Evolutionary conservation across 2,113 vertebrate genomes (phyloP).

Genomic region (Orthonyx spaldingii): DNA sequence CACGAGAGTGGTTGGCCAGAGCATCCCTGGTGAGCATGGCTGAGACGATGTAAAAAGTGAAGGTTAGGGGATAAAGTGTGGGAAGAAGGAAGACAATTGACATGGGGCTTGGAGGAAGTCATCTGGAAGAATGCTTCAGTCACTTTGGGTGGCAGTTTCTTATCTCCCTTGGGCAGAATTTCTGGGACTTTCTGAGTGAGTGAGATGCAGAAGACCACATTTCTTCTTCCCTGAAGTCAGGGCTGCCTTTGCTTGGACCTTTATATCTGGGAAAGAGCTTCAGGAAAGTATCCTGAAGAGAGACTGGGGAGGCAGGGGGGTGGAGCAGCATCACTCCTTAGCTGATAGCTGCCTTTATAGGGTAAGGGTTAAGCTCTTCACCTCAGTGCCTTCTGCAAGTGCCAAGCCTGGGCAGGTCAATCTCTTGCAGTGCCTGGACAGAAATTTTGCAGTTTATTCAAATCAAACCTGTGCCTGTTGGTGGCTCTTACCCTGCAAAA

Average conservation of each 20-base stretch:
- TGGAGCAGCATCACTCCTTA: not conserved
- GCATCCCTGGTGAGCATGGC: not conserved
- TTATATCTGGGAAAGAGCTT: not conserved
- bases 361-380: not conserved
- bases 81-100: not conserved
- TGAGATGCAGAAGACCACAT: not conserved
- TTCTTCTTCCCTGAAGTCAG: not conserved
- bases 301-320: rapidly evolving
- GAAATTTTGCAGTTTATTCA: not conserved
- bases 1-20: not conserved
- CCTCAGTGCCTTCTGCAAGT: not conserved
- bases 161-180: not conserved
- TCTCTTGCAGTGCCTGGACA: not conserved
- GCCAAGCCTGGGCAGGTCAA: not conserved
- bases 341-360: not conserved
- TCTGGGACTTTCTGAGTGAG: not conserved
- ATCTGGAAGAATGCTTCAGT: not conserved
- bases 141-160: not conserved
- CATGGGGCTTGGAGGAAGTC: not conserved
- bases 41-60: not conserved
- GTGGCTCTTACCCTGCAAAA: not conserved
- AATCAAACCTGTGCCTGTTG: not conserved
- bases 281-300: not conserved
- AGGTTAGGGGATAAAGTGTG: not conserved
- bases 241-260: not conserved